Base-by-base conservation (phyloP, 2,888 invertebrate species). In the Nowickia ferox region DNA sequence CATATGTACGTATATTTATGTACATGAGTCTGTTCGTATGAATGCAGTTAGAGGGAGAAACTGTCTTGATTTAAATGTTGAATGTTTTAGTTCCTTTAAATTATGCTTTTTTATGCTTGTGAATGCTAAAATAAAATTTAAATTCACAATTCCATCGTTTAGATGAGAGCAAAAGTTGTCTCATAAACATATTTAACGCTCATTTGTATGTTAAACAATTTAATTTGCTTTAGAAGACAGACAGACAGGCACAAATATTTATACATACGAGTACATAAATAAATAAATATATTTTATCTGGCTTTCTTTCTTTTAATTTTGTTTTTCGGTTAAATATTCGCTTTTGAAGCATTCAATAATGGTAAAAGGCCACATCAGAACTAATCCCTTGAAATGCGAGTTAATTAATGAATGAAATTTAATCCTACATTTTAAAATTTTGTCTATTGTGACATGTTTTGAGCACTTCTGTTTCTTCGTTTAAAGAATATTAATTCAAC, bases 161-260 rank as follows among this genome's bases (percentile, higher is more conserved):
- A 51, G 63, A 61, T 38, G 71, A 72, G 74, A 85, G 84, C 74
- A 65, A 82, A 85, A 85, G 82, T 75, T 78, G 85, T 15, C 71
- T 53, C 75, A 66, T 81, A 75, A 75, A 79, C 55, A 75, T 79
- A 82, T 75, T 82, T 79, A 48, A 86, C 51, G 66, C 59, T 65
- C 63, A 79, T 86, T 82, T 85, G 42, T 68, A 74, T 81, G 81
- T 79, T 59, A 82, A 86, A 84, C 46, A 77, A 30, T 77, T 83
- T 71, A 65, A 71, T 71, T 55, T 65, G 22, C 0, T 19, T 55
- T 61, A 10, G 8, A n/a, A 59, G 15, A 9, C 59, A 40, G 15
- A 48, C 13, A 48, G 15, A 3, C 15, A 30, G 3, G 4, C 2
- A 30, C 30, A 30, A 3, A 30, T 4, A 30, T 30, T 3, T 4